Base-by-base conservation (phyloP, 2,113 vertebrate genomes). In the Dicaeum eximium region DNA sequence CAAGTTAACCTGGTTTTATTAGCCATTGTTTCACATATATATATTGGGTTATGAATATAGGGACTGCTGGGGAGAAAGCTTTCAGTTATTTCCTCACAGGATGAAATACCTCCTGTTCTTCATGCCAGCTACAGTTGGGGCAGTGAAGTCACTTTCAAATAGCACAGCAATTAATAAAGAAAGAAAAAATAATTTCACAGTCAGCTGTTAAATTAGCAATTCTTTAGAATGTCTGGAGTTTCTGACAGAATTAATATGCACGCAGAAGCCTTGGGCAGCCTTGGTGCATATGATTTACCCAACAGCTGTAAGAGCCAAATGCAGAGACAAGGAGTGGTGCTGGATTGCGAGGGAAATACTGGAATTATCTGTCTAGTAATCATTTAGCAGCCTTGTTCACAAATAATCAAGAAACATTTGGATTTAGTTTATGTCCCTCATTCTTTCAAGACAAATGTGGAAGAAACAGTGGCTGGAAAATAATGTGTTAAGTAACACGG, bases 161-260 rank as follows among this genome's bases (percentile, higher is more conserved):
- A 91, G 58, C 80, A 58, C 47, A 83, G 85, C 57, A 94, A 96
- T 94, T 96, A 95, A 95, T 95, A 95, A 83, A 90, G 78, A 84
- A 92, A 92, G 74, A 73, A 95, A 95, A 97, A 94, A 93, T 86
- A 92, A 95, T 96, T 96, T 94, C 90, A 94, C 82, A 94, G 91
- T 74, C 88, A 51, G 60, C 92, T 92, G 90, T 96, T 96, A 94
- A 96, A 96, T 96, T 96, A 95, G 66, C 82, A 90, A 53, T 94
- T 96, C 90, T 96, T 96, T 88, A 57, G 86, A 25, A 53, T 91
- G 82, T 90, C 88, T 93, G 25, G 73, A 81, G 65, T 84, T 96
- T 50, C 67, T 93, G 92, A 60, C 61, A 93, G 67, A 92, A 97
- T 95, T 96, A 93, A 94, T 94, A 93, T 50, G 56, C 64, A 67